Evolutionary conservation across 2,113 vertebrate genomes (phyloP).

Genomic region (Potamarius usumacintae): DNA sequence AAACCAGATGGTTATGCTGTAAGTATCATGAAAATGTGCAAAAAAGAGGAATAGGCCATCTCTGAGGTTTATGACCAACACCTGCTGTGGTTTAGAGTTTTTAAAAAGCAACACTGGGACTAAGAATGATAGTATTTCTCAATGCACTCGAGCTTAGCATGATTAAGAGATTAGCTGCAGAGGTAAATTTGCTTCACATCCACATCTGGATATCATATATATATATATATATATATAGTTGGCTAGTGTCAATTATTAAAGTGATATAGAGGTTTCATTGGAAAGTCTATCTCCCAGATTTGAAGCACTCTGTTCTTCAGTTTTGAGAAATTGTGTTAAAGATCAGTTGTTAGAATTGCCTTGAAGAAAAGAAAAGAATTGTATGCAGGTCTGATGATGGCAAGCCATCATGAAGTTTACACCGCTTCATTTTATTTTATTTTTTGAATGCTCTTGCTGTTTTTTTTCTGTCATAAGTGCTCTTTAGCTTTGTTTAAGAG

Average conservation of each 20-base stretch:
- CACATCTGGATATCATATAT: neutral
- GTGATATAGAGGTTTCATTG: neutral
- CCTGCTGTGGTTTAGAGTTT: slow-evolving; percentile 54
- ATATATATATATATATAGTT: too few relatives aligned
- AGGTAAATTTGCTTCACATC: neutral
- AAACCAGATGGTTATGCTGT: slow-evolving; percentile 61
- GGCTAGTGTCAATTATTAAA: neutral
- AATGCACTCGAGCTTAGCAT: neutral
- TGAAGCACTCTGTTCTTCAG: neutral
- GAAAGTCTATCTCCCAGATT: neutral
- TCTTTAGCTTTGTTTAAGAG: slow-evolving; percentile 3
- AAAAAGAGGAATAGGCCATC: slow-evolving; percentile 55
- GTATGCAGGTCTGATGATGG: neutral
- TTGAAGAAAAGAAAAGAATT: neutral
- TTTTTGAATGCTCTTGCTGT: neutral
- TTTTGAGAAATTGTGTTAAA: neutral
- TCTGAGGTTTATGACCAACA: slow-evolving; percentile 49
- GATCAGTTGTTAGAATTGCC: neutral
- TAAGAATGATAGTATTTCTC: slow-evolving; percentile 40
- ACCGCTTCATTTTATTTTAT: too few relatives aligned
- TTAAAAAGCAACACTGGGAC: slow-evolving; percentile 40
- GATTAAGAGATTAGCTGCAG: neutral
- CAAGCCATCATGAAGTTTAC: neutral
- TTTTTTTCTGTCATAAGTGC: neutral
- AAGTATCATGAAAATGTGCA: slow-evolving; percentile 31